A percentile compares a stretch with the other conserved stretches of the same genome.
Conservation (phyloP, 2,888 invertebrate genomes). For the Sympetrum striolatum region DNA sequence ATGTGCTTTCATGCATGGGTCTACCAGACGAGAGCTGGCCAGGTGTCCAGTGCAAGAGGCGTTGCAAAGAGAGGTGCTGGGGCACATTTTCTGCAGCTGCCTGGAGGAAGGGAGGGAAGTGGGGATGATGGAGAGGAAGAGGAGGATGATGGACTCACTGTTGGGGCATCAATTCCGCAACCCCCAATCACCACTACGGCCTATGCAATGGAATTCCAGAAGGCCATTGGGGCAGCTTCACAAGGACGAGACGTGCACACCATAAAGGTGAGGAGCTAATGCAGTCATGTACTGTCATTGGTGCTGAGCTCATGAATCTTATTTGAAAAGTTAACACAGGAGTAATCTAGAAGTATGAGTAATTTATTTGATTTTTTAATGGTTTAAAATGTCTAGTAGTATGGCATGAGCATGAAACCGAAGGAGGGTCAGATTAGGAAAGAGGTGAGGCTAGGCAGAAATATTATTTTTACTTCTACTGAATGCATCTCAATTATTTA, state of each 20-base stretch:
- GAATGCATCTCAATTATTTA: too few species aligned
- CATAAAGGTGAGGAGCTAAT: conserved; percentile 59
- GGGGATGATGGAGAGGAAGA: neutral
- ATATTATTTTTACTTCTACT: too few species aligned
- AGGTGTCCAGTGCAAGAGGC: neutral
- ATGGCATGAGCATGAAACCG: too few species aligned
- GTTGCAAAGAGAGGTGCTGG: neutral
- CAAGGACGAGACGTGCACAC: conserved; percentile 67
- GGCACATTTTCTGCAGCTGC: neutral
- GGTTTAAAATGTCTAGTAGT: too few species aligned
- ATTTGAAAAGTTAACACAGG: too few species aligned
- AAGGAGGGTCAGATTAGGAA: too few species aligned
- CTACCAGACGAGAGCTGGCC: conserved; percentile 29
- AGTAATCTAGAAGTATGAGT: too few species aligned
- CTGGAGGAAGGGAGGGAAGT: neutral
- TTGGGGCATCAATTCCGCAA: conserved; percentile 58
- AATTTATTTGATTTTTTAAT: too few species aligned
- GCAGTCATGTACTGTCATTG: too few species aligned
- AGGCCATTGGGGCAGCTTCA: conserved; percentile 65
- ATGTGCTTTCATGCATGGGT: conserved; percentile 15
- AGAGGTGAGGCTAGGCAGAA: too few species aligned
- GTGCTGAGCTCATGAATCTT: too few species aligned
- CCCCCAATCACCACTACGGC: conserved; percentile 63
- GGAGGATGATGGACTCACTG: conserved; percentile 52
- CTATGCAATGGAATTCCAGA: conserved; percentile 65